phyloP scores from a whole-genome alignment of 1,140 invertebrate genomes.

The Philotrypesis tridentata region DNA sequence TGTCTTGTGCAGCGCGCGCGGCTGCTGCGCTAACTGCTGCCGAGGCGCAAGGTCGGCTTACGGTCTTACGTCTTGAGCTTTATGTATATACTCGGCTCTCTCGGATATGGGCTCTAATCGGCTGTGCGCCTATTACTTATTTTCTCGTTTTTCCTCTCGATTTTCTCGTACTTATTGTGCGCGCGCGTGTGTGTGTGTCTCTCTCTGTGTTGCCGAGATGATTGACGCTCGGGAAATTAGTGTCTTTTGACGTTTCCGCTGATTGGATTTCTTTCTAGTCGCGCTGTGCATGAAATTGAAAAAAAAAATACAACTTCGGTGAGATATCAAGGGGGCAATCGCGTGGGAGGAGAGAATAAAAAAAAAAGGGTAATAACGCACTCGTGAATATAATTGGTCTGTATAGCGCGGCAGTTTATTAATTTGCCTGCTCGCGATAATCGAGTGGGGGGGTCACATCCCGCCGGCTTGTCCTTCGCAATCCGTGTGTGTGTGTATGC shows the following conservation, averaged over 20 bases:
- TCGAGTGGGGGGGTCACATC: neutral
- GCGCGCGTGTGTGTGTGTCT: no score
- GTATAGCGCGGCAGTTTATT: slow-evolving; percentile 4
- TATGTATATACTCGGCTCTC: neutral
- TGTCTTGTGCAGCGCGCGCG: no score
- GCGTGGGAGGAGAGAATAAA: no score
- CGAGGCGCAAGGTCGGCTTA: neutral
- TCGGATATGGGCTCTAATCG: neutral
- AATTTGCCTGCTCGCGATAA: slow-evolving; percentile 23
- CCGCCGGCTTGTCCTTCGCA: slow-evolving; percentile 7
- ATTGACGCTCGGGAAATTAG: no score
- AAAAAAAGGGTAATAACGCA: neutral
- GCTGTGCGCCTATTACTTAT: neutral
- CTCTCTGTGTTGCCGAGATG: no score
- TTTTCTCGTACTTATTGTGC: no score
- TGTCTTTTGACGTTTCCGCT: no score
- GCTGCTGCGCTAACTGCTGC: neutral
- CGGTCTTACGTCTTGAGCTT: neutral
- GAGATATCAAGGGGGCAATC: no score
- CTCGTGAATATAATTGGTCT: neutral
- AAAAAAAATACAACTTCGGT: no score
- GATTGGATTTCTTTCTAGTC: no score
- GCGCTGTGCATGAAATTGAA: no score
- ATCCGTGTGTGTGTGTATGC: neutral
- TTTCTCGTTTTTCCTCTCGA: no score